A percentile compares a stretch with the other conserved stretches of the same genome.
Evolutionary conservation across 1,140 invertebrate species (phyloP).

Genomic region (Pantala flavescens): DNA sequence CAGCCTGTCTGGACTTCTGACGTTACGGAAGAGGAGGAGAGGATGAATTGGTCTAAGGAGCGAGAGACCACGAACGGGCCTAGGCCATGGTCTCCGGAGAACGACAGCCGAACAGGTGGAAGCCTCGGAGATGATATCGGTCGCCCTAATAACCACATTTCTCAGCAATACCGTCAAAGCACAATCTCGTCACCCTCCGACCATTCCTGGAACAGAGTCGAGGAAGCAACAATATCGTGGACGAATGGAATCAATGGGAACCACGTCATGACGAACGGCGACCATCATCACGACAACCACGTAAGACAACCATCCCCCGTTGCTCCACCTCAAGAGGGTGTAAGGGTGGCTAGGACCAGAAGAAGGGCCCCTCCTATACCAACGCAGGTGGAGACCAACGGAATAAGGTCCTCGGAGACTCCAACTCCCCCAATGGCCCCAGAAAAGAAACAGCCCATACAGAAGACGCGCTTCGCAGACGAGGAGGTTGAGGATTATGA

Average conservation of each 20-base stretch:
- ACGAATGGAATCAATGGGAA: not conserved
- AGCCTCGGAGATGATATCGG: too few species aligned
- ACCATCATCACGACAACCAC: not conserved
- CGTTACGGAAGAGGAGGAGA: not conserved
- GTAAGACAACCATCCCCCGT: not conserved
- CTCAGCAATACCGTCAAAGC: not conserved
- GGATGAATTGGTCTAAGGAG: not conserved
- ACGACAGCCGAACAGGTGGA: not conserved
- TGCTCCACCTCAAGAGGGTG: not conserved
- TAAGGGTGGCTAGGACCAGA: not conserved
- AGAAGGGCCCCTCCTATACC: not conserved
- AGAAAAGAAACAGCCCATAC: constrained; percentile 24
- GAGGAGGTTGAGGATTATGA: constrained; percentile 15
- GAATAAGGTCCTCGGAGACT: constrained; percentile 28
- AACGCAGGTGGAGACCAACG: not conserved
- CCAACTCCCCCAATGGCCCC: constrained; percentile 26
- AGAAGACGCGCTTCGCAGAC: constrained; percentile 15
- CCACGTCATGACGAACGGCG: not conserved
- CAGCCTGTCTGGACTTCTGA: not conserved
- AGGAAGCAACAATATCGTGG: not conserved
- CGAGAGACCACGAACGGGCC: not conserved
- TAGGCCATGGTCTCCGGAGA: not conserved
- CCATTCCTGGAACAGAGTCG: not conserved
- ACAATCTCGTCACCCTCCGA: not conserved
- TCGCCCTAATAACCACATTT: too few species aligned